These are phyloP conservation scores for Philereme transversata DNA, from an alignment of 2,888 invertebrate genomes.

Conservation along the genomic window DNA sequence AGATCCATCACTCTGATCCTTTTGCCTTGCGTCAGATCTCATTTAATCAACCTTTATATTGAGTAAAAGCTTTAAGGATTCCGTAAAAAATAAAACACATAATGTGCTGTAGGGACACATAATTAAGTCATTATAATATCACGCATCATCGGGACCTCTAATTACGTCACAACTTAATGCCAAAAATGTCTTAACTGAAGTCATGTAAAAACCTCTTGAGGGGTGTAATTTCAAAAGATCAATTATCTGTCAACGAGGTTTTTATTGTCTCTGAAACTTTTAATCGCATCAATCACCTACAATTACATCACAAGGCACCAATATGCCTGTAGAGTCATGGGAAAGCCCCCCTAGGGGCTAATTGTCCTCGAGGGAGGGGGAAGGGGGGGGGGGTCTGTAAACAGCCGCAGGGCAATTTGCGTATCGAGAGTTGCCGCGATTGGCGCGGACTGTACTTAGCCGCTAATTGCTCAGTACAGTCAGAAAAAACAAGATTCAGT, in stretches of 20 bases:
- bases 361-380: constrained; percentile 51
- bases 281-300: constrained; percentile 7
- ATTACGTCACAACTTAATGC: neutral
- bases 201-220: neutral
- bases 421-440: constrained; percentile 58
- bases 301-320: constrained; percentile 17
- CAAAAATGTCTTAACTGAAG: neutral
- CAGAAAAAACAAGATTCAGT: constrained; percentile 32
- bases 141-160: neutral
- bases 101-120: too few species aligned
- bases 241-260: neutral
- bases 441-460: constrained; percentile 55
- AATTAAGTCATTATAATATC: too few species aligned
- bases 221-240: neutral
- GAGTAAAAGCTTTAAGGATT: too few species aligned
- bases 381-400: constrained; percentile 57
- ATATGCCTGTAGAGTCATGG: constrained; percentile 35
- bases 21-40: too few species aligned
- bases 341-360: constrained; percentile 47
- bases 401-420: constrained; percentile 74
- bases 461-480: constrained; percentile 57
- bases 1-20: too few species aligned
- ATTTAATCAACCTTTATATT: too few species aligned
- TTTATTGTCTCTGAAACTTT: neutral
- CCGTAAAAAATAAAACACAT: too few species aligned